Evolutionary conservation across 1,140 invertebrate species (phyloP), one percentile per base, ranked within the genome.

Genomic region (Drosophila obscura): DNA sequence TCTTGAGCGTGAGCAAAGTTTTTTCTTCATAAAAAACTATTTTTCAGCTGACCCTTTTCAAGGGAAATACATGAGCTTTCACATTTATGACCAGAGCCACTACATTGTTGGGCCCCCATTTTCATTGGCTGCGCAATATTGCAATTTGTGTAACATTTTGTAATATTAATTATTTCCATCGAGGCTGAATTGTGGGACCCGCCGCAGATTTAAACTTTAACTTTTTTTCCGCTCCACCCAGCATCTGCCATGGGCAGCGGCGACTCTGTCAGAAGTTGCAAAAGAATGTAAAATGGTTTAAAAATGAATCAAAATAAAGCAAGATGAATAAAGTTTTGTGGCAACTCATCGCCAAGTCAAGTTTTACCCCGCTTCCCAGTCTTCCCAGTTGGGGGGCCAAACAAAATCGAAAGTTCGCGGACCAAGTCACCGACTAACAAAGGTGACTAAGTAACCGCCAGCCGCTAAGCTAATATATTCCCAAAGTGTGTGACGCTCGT

Each of bases 351-450:
- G 67, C 28, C 69, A 64, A 71, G 66, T 60, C 4, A 13, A 24
- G 46, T 61, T 60, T 44, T 46, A n/a, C 28, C 16, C 31, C 9
- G 7, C 35, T 69, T 35, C 51, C 44, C 66, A 49, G 44, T 49
- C 55, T 31, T n/a, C n/a, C n/a, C n/a, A n/a, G n/a, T n/a, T n/a
- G n/a, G n/a, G 44, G 59, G 44, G 11, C 4, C 41, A 44, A 68
- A 61, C 15, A 51, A 74, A 79, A 82, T 66, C 80, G 66, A 84
- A 84, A 84, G 72, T 73, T 55, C 24, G 35, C 35, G 35, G 60
- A 48, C 59, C 48, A 50, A 53, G 45, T 48, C 49, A 43, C 39
- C 44, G 51, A 49, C 49, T 31, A 28, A n/a, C 51, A 48, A 19
- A 39, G 15, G 15, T 59, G 49, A 75, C 72, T 55, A 67, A 55